Base-by-base conservation (phyloP, 2,797 vertebrate genomes). In the Leptatherina wallacei region DNA sequence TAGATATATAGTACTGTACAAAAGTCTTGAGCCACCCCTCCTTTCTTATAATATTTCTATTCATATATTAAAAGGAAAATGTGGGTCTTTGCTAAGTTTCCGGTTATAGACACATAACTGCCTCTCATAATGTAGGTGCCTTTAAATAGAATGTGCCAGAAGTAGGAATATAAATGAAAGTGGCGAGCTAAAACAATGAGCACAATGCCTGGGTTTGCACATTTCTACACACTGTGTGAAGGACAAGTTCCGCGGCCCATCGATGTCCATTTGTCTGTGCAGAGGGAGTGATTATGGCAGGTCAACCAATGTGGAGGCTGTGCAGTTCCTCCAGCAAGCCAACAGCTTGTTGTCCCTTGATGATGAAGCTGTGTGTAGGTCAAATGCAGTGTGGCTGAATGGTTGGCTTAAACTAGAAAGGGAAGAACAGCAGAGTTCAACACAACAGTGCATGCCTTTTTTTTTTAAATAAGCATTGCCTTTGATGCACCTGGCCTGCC, bases 221-320 rank as follows among this genome's bases (percentile, higher is more conserved):
- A 49, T 22, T 49, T 49, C 44, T 11, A 49, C n/a, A 49, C 47
- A 49, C 47, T 49, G 47, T 49, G 47, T 49, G 47, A 49, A 49
- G 47, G 47, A 22, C 47, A 4, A 22, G 47, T 49, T 49, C 22
- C n/a, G 47, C 9, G 9, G n/a, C 47, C 47, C 47, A 49, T n/a
- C 11, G 47, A 49, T 49, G 47, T 49, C n/a, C 47, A 49, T 49
- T 49, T 49, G 47, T n/a, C 47, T 49, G 47, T 49, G n/a, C 47
- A 49, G 47, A 49, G 47, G 47, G 47, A 49, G 47, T 49, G 47
- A 49, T 49, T 49, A 49, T 49, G 47, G 47, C n/a, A 49, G 47
- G 47, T 49, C 47, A 49, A 22, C 47, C 47, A 49, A 49, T 49
- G n/a, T 12, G 36, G 49, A 29, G 49, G 56, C 32, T 64, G 64